Percentiles rank a stretch among this genome's conserved stretches.
These are phyloP conservation scores for Tetragnatha montana DNA, from an alignment of 2,888 invertebrate species.

Conservation along the genomic window DNA sequence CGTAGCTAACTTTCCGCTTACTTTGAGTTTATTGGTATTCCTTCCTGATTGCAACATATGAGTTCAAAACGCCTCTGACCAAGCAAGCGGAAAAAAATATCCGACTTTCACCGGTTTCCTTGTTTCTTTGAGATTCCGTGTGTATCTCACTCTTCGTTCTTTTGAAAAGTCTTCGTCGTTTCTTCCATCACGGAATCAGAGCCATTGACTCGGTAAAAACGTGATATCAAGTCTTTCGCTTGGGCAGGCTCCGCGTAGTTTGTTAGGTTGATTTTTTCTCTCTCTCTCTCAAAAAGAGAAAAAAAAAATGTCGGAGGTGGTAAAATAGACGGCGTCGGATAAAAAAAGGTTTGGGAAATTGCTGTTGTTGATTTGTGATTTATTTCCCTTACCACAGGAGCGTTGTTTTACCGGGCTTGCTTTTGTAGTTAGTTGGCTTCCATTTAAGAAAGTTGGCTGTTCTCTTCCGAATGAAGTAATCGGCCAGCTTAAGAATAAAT, in stretches of 20 bases:
- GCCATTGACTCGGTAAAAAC: constrained; percentile 51
- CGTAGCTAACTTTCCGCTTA: constrained; percentile 13
- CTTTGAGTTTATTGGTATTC: constrained; percentile 14
- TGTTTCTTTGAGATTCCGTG: background rate
- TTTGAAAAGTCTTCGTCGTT: constrained; percentile 52
- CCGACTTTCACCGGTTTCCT: constrained; percentile 12
- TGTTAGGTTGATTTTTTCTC: constrained; percentile 7
- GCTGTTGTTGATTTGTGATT: constrained; percentile 60
- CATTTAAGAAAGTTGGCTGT: constrained; percentile 2
- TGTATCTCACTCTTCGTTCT: constrained; percentile 36
- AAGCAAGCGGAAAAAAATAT: constrained; percentile 36
- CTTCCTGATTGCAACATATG: constrained; percentile 22
- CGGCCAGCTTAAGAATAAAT: constrained; percentile 17
- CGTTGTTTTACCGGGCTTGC: constrained; percentile 50
- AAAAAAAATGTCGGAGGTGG: constrained; percentile 12
- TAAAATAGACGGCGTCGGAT: background rate
- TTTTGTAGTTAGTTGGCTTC: constrained; percentile 10
- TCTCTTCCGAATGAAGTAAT: constrained; percentile 28
- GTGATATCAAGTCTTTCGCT: constrained; percentile 55
- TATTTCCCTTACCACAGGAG: constrained; percentile 28
- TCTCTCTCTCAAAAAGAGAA: background rate
- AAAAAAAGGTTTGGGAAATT: constrained; percentile 8
- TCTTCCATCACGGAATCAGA: constrained; percentile 42
- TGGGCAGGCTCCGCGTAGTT: constrained; percentile 22
- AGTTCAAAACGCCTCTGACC: background rate